phyloP scores from a whole-genome alignment of 2,888 invertebrate genomes.

The Crepidodera aurea region DNA sequence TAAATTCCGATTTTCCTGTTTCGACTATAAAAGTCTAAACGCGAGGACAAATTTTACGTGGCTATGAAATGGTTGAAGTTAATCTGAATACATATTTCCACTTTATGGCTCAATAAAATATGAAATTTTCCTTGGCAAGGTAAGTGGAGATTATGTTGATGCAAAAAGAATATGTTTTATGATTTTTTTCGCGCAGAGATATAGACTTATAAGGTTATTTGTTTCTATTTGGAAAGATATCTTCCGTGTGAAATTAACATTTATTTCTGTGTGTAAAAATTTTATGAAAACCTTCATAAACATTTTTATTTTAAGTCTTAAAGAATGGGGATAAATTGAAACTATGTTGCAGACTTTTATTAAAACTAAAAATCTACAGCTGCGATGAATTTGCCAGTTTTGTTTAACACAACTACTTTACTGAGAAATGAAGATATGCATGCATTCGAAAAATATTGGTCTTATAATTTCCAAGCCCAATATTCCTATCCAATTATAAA shows the following conservation, averaged over 20 bases:
- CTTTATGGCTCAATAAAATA: conserved; percentile 43
- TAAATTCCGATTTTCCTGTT: conserved; percentile 21
- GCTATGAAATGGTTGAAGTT: conserved; percentile 30
- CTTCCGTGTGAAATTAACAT: background rate
- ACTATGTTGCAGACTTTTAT: too few species aligned
- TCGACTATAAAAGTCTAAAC: conserved; percentile 24
- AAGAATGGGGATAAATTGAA: too few species aligned
- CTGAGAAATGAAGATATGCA: too few species aligned
- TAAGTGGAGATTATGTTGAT: conserved; percentile 46
- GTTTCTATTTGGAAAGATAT: background rate
- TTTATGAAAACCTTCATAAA: background rate
- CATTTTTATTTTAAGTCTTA: conserved; percentile 1
- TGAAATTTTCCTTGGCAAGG: conserved; percentile 39
- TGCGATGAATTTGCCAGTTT: too few species aligned
- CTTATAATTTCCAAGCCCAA: too few species aligned
- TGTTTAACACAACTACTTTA: too few species aligned
- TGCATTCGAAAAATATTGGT: too few species aligned
- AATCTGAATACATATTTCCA: conserved; percentile 46
- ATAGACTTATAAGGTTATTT: conserved; percentile 26
- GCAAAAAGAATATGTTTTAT: conserved; percentile 44
- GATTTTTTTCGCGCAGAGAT: conserved; percentile 37
- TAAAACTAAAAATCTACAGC: too few species aligned
- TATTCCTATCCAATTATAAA: too few species aligned
- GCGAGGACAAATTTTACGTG: conserved; percentile 22
- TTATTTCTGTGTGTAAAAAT: conserved; percentile 5